Conservation (phyloP, 2,113 vertebrate species). For the Acanthochromis polyacanthus region DNA sequence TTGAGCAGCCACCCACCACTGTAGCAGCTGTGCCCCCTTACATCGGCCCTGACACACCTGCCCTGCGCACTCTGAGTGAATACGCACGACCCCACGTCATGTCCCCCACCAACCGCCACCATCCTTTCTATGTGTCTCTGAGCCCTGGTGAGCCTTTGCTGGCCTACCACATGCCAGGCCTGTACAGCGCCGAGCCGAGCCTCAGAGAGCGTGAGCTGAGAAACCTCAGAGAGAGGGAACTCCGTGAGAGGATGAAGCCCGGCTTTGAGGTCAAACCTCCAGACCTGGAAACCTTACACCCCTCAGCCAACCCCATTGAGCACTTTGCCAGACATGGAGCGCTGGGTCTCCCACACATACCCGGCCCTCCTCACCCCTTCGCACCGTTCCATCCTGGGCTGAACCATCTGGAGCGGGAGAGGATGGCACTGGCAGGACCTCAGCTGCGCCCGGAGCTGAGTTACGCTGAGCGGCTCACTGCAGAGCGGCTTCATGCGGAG, state of each 20-base stretch:
- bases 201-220: slow-evolving; percentile 94
- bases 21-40: slow-evolving; percentile 96
- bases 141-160: slow-evolving; percentile 94
- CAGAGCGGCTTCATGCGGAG: slow-evolving; percentile 95
- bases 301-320: slow-evolving; percentile 96
- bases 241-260: slow-evolving; percentile 98
- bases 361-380: slow-evolving; percentile 94
- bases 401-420: slow-evolving; percentile 93
- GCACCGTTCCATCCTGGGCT: slow-evolving; percentile 93
- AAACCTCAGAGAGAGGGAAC: slow-evolving; percentile 93
- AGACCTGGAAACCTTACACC: slow-evolving; percentile 93
- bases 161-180: slow-evolving; percentile 96
- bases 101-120: slow-evolving; percentile 96
- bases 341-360: slow-evolving; percentile 91
- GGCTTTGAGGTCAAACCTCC: slow-evolving; percentile 98
- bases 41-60: slow-evolving; percentile 95
- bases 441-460: slow-evolving; percentile 95
- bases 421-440: slow-evolving; percentile 90
- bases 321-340: slow-evolving; percentile 95
- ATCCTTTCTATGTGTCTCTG: slow-evolving; percentile 96
- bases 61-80: slow-evolving; percentile 97
- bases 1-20: slow-evolving; percentile 92
- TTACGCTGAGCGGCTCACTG: slow-evolving; percentile 96
- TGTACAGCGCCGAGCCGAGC: slow-evolving; percentile 93
- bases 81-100: slow-evolving; percentile 98